Evolutionary conservation across 2,797 vertebrate genomes (phyloP).

Genomic region (Nasua narica): DNA sequence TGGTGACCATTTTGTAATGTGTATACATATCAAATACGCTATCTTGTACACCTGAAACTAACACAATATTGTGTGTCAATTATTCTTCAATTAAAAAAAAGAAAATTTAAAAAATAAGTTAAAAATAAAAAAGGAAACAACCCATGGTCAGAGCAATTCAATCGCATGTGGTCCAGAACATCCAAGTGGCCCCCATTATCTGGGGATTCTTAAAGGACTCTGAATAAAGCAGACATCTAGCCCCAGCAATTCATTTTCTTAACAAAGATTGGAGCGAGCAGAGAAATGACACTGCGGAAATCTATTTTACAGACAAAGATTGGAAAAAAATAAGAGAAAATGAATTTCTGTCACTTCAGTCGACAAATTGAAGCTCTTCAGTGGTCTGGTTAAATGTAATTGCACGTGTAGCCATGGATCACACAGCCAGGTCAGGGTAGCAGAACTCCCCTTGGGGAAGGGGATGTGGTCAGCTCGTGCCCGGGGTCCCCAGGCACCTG

Average conservation of each 20-base stretch:
- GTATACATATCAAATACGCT: neutral
- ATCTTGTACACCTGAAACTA: neutral
- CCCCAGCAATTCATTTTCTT: constrained; percentile 47
- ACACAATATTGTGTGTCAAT: neutral
- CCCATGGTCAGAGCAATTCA: neutral
- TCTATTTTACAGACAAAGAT: neutral
- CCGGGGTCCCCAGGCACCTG: neutral
- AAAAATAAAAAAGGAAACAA: constrained; percentile 37
- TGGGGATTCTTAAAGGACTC: neutral
- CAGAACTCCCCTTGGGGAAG: neutral
- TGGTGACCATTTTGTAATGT: neutral
- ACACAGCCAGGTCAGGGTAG: neutral
- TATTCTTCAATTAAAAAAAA: neutral
- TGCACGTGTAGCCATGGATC: neutral
- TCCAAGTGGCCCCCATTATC: neutral
- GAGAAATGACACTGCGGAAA: constrained; percentile 6
- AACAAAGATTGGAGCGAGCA: neutral
- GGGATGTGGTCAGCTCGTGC: neutral
- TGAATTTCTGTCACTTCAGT: neutral
- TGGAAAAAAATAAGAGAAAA: constrained; percentile 42
- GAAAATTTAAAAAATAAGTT: neutral
- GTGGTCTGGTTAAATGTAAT: neutral
- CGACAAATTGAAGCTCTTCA: neutral
- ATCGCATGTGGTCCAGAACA: neutral
- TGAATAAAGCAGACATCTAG: neutral